A percentile compares a stretch with the other conserved stretches of the same genome.
Evolutionary conservation across 2,888 invertebrate genomes (phyloP).

Genomic region (Agrochola macilenta): DNA sequence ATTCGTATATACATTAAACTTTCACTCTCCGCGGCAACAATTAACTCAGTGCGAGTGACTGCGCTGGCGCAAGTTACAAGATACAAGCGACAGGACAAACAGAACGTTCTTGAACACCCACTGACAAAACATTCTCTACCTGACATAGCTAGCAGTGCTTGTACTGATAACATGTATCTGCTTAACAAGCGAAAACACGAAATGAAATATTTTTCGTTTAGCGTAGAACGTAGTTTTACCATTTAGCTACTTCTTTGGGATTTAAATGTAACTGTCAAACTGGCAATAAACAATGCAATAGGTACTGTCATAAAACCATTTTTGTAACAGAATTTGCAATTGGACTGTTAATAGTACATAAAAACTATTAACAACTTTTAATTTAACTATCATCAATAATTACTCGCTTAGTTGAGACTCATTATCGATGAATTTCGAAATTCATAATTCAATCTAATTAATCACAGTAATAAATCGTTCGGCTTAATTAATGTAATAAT

Average conservation of each 20-base stretch:
- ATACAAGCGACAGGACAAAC: slow-evolving; percentile 26
- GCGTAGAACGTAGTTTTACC: not conserved
- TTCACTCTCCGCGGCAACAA: slow-evolving; percentile 75
- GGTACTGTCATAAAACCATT: not conserved
- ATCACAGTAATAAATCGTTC: slow-evolving; percentile 37
- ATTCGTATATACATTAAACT: slow-evolving; percentile 72
- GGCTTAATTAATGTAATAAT: not conserved
- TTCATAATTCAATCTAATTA: slow-evolving; percentile 24
- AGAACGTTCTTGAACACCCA: slow-evolving; percentile 10
- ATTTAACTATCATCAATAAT: slow-evolving; percentile 22
- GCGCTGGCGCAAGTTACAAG: slow-evolving; percentile 50
- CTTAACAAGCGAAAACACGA: not conserved
- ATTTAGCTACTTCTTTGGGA: not conserved
- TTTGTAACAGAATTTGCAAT: not conserved
- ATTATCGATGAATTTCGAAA: slow-evolving; percentile 41
- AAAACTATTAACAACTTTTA: slow-evolving; percentile 7
- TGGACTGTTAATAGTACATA: slow-evolving; percentile 27
- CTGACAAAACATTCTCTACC: not conserved
- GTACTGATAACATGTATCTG: not conserved
- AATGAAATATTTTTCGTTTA: not conserved
- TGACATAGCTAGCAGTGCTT: not conserved
- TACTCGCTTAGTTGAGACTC: not conserved
- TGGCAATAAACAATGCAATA: not conserved
- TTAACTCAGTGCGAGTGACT: slow-evolving; percentile 66
- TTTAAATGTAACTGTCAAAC: not conserved